Evolutionary conservation across 2,797 vertebrate genomes (phyloP).

Genomic region (Uromys caudimaculatus): DNA sequence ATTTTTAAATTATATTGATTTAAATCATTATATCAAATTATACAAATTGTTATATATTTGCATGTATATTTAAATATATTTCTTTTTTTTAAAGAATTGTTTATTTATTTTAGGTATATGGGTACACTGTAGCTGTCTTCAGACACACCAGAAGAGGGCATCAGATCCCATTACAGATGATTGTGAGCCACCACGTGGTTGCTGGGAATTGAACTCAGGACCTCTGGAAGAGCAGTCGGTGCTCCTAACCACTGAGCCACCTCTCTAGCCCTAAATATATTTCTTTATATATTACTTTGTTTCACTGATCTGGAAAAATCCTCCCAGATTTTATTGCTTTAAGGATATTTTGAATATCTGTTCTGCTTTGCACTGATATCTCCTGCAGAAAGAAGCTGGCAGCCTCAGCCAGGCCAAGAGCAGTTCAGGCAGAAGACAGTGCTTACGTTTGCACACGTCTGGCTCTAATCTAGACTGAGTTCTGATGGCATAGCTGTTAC

Average conservation of each 20-base stretch:
- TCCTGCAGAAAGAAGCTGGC: background rate
- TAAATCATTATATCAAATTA: background rate
- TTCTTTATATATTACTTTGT: background rate
- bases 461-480: background rate
- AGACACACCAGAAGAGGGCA: too few relatives aligned
- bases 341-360: background rate
- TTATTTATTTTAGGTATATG: too few relatives aligned
- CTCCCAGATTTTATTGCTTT: background rate
- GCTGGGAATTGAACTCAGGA: too few relatives aligned
- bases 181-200: too few relatives aligned
- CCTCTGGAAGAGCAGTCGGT: too few relatives aligned
- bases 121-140: too few relatives aligned
- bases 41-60: background rate
- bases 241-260: too few relatives aligned
- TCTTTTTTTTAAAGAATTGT: background rate
- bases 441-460: background rate
- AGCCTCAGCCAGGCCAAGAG: background rate
- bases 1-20: conserved; percentile 9
- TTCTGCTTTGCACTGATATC: background rate
- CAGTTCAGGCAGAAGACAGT: background rate
- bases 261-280: too few relatives aligned
- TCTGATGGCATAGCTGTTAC: background rate
- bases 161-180: too few relatives aligned
- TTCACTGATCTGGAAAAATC: background rate
- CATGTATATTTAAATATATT: background rate